A percentile compares a stretch with the other conserved stretches of the same genome.
Conservation (phyloP, 2,888 invertebrate species). For the Oscheius sp. region DNA sequence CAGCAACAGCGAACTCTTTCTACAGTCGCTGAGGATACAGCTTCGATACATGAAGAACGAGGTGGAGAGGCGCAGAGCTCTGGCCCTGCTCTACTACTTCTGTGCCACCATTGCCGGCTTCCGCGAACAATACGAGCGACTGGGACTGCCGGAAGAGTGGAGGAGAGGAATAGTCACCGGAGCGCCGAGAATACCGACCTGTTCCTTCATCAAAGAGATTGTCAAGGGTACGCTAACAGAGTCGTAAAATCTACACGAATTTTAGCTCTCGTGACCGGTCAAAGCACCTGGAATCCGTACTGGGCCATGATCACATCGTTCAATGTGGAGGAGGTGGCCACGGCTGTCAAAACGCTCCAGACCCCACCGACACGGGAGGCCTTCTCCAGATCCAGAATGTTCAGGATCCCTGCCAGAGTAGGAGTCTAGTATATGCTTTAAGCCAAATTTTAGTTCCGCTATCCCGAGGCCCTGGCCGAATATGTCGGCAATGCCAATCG, state of each 20-base stretch:
- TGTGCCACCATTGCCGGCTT: constrained; percentile 41
- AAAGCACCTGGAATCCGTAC: constrained; percentile 36
- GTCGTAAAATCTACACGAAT: background rate
- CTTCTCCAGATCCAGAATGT: background rate
- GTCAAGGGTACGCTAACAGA: constrained; percentile 5
- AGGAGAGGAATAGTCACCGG: constrained; percentile 5
- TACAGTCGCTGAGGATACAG: background rate
- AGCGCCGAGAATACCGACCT: constrained; percentile 2
- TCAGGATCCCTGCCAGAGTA: constrained; percentile 5
- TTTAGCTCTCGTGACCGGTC: constrained; percentile 40
- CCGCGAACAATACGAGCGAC: constrained; percentile 1
- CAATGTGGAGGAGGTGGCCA: constrained; percentile 38
- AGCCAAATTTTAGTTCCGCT: constrained; percentile 30
- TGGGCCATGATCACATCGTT: constrained; percentile 54
- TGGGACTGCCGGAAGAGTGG: constrained; percentile 28
- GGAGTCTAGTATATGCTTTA: background rate
- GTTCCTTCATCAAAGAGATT: constrained; percentile 2
- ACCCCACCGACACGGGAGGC: background rate
- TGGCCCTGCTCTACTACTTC: constrained; percentile 39
- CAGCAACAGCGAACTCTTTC: background rate
- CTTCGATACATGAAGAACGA: constrained; percentile 1
- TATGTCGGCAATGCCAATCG: constrained; percentile 13
- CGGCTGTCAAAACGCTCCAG: constrained; percentile 26
- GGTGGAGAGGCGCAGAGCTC: background rate
- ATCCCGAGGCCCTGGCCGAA: constrained; percentile 40